phyloP scores from a whole-genome alignment of 2,113 vertebrate species.

The Mormoops blainvillei region DNA sequence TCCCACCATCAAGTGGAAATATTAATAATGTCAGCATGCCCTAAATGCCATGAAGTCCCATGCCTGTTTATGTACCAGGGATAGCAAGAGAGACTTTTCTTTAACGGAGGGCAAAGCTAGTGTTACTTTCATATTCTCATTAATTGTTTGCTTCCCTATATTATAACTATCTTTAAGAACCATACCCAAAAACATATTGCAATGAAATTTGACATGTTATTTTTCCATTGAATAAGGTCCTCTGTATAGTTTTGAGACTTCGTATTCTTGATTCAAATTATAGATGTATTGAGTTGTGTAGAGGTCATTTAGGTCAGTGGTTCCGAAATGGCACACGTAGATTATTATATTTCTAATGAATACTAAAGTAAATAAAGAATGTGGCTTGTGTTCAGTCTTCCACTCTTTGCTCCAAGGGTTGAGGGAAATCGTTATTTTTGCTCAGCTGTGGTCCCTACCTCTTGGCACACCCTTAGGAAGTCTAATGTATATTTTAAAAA shows the following conservation, averaged over 20 bases:
- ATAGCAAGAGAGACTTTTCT: background rate
- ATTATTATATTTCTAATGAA: constrained; percentile 9
- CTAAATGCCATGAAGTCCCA: background rate
- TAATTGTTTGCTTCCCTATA: background rate
- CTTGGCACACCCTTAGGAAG: background rate
- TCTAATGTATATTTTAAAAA: background rate
- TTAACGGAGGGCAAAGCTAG: background rate
- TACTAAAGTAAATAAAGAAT: background rate
- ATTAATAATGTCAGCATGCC: background rate
- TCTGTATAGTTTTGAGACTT: background rate
- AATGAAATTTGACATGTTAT: background rate
- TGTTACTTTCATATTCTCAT: background rate
- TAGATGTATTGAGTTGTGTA: background rate
- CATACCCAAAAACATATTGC: background rate
- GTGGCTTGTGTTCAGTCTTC: background rate
- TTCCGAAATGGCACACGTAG: background rate
- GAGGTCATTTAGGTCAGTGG: background rate
- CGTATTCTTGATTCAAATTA: background rate
- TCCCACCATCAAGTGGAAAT: background rate
- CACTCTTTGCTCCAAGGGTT: background rate
- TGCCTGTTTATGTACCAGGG: background rate
- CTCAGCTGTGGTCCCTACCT: background rate
- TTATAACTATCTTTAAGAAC: background rate
- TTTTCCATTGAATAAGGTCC: background rate
- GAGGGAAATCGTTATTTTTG: background rate